phyloP scores from a whole-genome alignment of 2,888 invertebrate genomes.

The Pteria penguin region DNA sequence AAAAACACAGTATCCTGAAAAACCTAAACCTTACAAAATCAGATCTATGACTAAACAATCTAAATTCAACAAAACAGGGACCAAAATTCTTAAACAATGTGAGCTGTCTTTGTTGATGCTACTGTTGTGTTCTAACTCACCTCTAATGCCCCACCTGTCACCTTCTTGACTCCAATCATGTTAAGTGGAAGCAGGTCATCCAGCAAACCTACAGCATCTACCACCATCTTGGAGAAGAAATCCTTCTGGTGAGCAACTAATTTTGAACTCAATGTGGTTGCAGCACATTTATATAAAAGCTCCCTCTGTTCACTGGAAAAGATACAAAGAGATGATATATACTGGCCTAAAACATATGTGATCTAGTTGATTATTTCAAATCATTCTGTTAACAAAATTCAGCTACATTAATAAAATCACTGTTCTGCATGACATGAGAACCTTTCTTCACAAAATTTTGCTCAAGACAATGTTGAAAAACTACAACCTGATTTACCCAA shows the following conservation, averaged over 20 bases:
- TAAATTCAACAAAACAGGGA: too few species aligned
- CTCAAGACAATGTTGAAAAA: too few species aligned
- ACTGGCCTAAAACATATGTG: neutral
- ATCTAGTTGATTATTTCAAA: neutral
- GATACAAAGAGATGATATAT: conserved; percentile 1
- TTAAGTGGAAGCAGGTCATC: conserved; percentile 95
- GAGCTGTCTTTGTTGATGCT: too few species aligned
- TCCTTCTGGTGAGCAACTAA: conserved; percentile 96
- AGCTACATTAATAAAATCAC: too few species aligned
- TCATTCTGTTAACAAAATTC: neutral
- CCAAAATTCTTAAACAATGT: too few species aligned
- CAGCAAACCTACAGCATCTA: conserved; percentile 93
- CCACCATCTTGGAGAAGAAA: conserved; percentile 98
- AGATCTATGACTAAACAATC: too few species aligned
- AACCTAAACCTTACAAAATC: too few species aligned
- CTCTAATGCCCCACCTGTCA: conserved; percentile 87
- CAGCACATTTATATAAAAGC: conserved; percentile 89
- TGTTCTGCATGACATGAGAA: too few species aligned
- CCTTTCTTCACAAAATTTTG: too few species aligned
- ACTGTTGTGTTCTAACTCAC: too few species aligned
- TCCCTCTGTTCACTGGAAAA: conserved; percentile 78
- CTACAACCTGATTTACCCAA: too few species aligned
- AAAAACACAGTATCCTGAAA: too few species aligned
- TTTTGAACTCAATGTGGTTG: conserved; percentile 98
- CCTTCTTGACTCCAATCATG: conserved; percentile 99